Percentiles rank a stretch among this genome's conserved stretches.
Evolutionary conservation across 2,888 invertebrate genomes (phyloP).

Genomic region (Sesamia inferens): DNA sequence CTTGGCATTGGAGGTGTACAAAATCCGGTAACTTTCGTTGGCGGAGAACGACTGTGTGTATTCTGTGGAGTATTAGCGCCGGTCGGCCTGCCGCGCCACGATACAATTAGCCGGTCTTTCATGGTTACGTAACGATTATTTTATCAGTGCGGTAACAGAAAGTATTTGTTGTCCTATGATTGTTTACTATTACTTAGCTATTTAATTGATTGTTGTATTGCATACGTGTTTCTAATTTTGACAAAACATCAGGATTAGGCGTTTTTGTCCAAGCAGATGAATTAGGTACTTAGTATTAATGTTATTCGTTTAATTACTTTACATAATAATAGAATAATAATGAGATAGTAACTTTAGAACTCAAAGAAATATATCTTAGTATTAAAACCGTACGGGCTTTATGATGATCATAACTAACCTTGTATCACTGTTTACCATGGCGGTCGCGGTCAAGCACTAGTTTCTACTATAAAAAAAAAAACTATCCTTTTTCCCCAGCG

Average conservation of each 20-base stretch:
- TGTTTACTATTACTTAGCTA: conserved; percentile 12
- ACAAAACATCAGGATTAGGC: neutral
- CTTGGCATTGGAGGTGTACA: conserved; percentile 88
- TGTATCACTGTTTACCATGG: too few species aligned
- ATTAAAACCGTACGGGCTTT: neutral
- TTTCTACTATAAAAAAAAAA: too few species aligned
- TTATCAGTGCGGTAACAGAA: conserved; percentile 76
- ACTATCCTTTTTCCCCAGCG: neutral
- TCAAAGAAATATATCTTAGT: neutral
- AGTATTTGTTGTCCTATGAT: conserved; percentile 60
- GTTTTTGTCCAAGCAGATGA: neutral
- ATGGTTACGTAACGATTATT: conserved; percentile 80
- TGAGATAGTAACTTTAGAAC: neutral
- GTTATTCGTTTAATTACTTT: neutral
- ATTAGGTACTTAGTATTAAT: neutral
- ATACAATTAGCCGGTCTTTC: conserved; percentile 79
- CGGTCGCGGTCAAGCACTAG: too few species aligned
- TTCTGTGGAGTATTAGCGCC: conserved; percentile 70
- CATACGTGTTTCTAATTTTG: neutral
- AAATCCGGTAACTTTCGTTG: conserved; percentile 90
- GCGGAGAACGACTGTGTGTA: conserved; percentile 77
- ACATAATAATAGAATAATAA: neutral
- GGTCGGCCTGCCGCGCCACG: conserved; percentile 70
- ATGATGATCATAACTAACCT: neutral
- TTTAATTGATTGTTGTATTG: neutral